Base-by-base conservation (phyloP, 2,888 invertebrate genomes). In the Pterostichus niger region DNA sequence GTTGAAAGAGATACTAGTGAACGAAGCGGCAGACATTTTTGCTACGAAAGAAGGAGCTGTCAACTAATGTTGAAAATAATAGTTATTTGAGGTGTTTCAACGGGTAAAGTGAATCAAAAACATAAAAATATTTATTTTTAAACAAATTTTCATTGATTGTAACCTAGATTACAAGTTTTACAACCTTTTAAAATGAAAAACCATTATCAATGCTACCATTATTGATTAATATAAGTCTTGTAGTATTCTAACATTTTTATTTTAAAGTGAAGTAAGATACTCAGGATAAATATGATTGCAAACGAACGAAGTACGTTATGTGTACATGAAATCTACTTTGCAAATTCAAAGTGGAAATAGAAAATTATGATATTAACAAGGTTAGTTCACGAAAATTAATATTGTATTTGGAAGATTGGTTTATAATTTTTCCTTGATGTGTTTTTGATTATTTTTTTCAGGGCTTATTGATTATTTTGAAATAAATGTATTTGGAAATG, bases 341-440 rank as follows among this genome's bases (percentile, higher is more conserved):
- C 7, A 11, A 68, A 68, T 46, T n/a, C 40, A 0, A 64, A 31
- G 33, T 44, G 80, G 80, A 68, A 52, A 33, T 80, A 80, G 33
- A 80, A 24, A 52, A 46, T 68, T 64, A 80, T 80, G 80, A 49
- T 68, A 52, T 61, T 24, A 17, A 52, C 52, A 46, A 80, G 80
- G 80, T 77, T 35, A 77, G 56, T 77, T 4, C 2, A 15, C 11
- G 5, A 0, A 64, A 33, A 64, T 75, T n/a, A 54, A 17, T 76
- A n/a, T 54, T 5, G n/a, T 24, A n/a, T 46, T 75, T 24, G 24
- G 24, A 24, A 3, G 3, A 24, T 24, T 24, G 3, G 1, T 24
- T 24, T 3, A 24, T 24, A 24, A 44, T 17, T 76, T 9, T 11
- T 6, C 56, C 76, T 76, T 68, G 68, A 68, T 80, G 80, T 24